Base-by-base conservation (phyloP, 53 echinoderm and acorn worm genomes). In the Echinarachnius parma region DNA sequence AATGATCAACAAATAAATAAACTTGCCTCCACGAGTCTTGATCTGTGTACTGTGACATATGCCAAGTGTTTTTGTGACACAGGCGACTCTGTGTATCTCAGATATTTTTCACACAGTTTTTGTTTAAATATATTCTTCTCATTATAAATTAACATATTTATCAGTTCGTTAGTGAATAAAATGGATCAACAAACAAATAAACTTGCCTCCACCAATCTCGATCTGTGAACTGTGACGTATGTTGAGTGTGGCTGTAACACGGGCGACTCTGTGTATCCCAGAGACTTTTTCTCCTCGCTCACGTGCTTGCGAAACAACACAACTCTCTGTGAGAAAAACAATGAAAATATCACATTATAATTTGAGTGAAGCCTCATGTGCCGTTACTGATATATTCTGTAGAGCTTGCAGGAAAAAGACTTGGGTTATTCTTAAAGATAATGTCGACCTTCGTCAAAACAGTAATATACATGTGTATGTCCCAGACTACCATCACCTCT, bases 1-100 rank as follows among this genome's bases (percentile, higher is more conserved):
- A n/a, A n/a, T n/a, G 19, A 50, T 13, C 4, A 50, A 50, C 4
- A 50, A 50, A 50, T 13, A 8, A 24, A 21, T 28, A 8, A 65
- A 65, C 46, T 71, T 34, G 90, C 95, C 85, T 95, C 96, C 14
- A 96, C 90, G 15, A 96, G 83, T 28, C 87, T 87, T n/a, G 85
- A 54, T 52, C 96, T 87, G 37, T 85, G 88, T 33, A 96, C 85
- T 54, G 91, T 96, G 36, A 96, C 59, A 15, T 91, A 84, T 4
- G 96, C 91, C 4, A 91, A 91, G 64, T 90, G 87, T 9, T 91
- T 91, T 34, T 87, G 86, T 3, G 84, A 75, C 48, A 75, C 76
- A 19, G 81, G 76, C 5, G 90, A 78, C 46, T 91, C 91, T 7
- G 87, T 91, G 53, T 81, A 84, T 4, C 96, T 87, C 32, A 96